Evolutionary conservation across 2,888 invertebrate genomes (phyloP).

Genomic region (Noctua fimbriata): DNA sequence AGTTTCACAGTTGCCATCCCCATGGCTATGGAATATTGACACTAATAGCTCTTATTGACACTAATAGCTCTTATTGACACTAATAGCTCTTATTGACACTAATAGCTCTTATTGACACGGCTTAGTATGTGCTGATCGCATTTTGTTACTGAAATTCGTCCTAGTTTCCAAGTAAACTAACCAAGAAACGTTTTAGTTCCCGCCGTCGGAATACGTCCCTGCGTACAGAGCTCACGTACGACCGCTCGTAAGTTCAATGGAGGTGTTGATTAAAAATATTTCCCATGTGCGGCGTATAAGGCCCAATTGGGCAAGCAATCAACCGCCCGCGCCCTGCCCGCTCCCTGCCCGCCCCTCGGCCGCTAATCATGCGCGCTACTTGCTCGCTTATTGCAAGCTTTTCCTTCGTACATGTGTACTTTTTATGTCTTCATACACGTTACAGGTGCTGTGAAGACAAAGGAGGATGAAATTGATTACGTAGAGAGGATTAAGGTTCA

Average conservation of each 20-base stretch:
- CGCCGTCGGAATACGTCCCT: conserved; percentile 78
- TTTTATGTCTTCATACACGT: conserved; percentile 60
- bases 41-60: neutral
- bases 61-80: neutral
- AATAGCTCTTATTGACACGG: neutral
- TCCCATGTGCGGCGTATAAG: conserved; percentile 91
- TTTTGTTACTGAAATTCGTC: neutral
- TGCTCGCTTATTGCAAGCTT: conserved; percentile 69
- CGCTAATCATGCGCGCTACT: conserved; percentile 84
- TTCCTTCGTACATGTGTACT: conserved; percentile 61
- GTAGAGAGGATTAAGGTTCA: conserved; percentile 42
- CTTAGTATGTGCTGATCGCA: neutral
- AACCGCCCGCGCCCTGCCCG: conserved; percentile 81
- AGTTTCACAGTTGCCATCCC: neutral
- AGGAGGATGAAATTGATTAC: conserved; percentile 61
- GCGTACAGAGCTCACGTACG: conserved; percentile 87
- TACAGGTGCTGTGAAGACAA: conserved; percentile 66
- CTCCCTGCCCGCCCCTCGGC: conserved; percentile 68
- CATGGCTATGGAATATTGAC: neutral
- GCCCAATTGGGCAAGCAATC: conserved; percentile 91
- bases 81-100: neutral
- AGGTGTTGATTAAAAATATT: conserved; percentile 91
- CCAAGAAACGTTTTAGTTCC: conserved; percentile 57
- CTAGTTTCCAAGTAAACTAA: neutral
- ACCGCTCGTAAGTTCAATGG: conserved; percentile 91